Conservation (phyloP, 1,140 invertebrate species). For the Pissodes strobi region DNA sequence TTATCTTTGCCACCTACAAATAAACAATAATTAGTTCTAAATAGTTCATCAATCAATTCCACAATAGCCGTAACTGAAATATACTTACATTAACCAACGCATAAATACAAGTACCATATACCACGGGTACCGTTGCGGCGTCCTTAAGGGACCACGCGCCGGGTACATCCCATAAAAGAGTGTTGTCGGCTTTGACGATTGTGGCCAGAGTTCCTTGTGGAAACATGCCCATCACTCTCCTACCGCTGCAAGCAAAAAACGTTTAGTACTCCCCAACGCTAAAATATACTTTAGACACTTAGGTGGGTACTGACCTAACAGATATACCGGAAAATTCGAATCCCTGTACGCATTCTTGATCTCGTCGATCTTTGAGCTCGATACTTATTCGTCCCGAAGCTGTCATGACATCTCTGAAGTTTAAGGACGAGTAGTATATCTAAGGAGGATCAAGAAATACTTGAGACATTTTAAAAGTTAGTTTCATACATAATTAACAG, state of each 20-base stretch:
- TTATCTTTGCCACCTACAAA: constrained; percentile 36
- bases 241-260: constrained; percentile 59
- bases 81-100: constrained; percentile 64
- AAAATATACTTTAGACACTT: too few relatives aligned
- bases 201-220: constrained; percentile 64
- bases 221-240: constrained; percentile 73
- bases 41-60: not conserved
- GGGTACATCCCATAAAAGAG: constrained; percentile 78
- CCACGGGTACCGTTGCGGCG: constrained; percentile 85
- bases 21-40: not conserved
- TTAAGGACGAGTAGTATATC: constrained; percentile 70
- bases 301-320: too few relatives aligned
- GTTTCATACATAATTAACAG: too few relatives aligned
- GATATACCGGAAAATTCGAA: constrained; percentile 81
- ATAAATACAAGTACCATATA: constrained; percentile 84
- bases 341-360: constrained; percentile 71
- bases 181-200: constrained; percentile 61
- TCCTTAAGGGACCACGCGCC: constrained; percentile 82
- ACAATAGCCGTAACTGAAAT: too few relatives aligned
- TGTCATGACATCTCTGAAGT: constrained; percentile 81
- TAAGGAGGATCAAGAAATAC: too few relatives aligned
- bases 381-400: constrained; percentile 72
- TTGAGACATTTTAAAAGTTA: too few relatives aligned
- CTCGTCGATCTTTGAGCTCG: constrained; percentile 63
- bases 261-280: too few relatives aligned